Conservation (phyloP, 2,113 vertebrate genomes). For the Dryoscopus gambensis region DNA sequence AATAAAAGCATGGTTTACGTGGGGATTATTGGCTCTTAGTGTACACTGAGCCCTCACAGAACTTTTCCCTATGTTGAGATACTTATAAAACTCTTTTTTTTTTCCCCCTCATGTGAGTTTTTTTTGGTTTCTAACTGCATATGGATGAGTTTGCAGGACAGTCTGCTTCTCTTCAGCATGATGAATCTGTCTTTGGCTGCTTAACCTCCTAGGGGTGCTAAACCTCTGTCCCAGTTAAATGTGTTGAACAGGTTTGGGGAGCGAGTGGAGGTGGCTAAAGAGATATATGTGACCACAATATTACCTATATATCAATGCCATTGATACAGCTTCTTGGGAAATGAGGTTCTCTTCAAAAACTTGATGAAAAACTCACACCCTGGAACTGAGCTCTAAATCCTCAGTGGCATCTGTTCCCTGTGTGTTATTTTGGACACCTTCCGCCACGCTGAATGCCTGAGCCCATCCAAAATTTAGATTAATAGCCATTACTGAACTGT, state of each 20-base stretch:
- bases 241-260: not conserved
- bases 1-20: not conserved
- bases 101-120: not conserved
- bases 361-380: not conserved
- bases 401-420: not conserved
- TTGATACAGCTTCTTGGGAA: not conserved
- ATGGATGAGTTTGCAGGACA: not conserved
- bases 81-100: not conserved
- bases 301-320: not conserved
- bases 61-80: not conserved
- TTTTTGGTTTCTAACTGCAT: not conserved
- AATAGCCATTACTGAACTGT: not conserved
- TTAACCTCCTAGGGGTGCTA: not conserved
- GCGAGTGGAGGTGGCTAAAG: not conserved
- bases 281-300: not conserved
- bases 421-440: not conserved
- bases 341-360: not conserved
- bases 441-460: not conserved
- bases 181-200: not conserved
- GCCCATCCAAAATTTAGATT: not conserved
- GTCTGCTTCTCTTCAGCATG: not conserved
- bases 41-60: not conserved
- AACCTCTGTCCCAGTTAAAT: not conserved
- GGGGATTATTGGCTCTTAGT: not conserved
- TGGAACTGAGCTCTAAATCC: not conserved